Evolutionary conservation across 2,797 vertebrate genomes (phyloP), one percentile per base, ranked within the genome.

Genomic region (Rhynchotus rufescens): DNA sequence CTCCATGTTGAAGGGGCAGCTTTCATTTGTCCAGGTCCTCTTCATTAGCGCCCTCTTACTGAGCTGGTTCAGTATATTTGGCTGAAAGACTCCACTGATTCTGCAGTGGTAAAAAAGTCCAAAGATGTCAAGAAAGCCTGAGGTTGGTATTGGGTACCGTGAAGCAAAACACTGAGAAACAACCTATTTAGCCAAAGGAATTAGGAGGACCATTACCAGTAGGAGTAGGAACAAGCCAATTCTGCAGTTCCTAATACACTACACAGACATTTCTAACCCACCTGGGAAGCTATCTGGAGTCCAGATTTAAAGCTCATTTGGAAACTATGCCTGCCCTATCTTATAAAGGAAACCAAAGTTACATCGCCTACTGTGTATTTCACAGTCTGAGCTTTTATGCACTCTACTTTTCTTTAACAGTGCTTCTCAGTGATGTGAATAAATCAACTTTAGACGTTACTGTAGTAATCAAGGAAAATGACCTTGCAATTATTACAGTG

Each of bases 241-340:
- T 92, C 82, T 94, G 84, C 86, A 94, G 54, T 88, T 93, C 64
- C 89, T 88, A 94, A 93, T 77, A 75, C 60, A 83, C 84, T 51
- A 86, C 84, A 76, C 5, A 92, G 82, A 71, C 11, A 26, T 90
- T 90, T 90, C 69, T 80, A 94, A 73, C 60, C 80, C 86, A 89
- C 87, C 86, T 91, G 91, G 74, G 84, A 88, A 54, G 66, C 73
- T 88, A 89, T 51, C 76, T 79, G 34, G 40, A 81, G 83, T 93
- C 89, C 85, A 91, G 82, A 91, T 82, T 89, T 91, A 95, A 96
- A 91, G 45, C 57, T 85, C 80, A 80, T 74, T 84, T 96, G 60
- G 86, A 95, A 96, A 85, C 83, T 77, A 59, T 69, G 69, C 38
- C 80, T 94, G 86, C 89, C 89, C 89, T 92, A 15, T 66, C 86